Base-by-base conservation (phyloP, 2,113 vertebrate genomes). In the Oceanodroma tethys region DNA sequence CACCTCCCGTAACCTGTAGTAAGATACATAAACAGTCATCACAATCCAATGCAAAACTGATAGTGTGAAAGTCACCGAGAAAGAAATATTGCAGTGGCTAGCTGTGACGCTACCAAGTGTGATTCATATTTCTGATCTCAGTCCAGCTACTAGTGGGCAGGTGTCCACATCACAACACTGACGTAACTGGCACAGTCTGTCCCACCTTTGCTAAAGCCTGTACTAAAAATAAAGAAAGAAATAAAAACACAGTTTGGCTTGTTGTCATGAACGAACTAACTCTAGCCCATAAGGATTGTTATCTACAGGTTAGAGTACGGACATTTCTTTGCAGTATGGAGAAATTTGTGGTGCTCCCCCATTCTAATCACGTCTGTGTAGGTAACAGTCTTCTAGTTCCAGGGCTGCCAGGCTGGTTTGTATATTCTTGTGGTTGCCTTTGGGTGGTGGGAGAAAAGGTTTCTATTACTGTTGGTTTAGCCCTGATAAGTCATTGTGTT, bases 101-200 rank as follows among this genome's bases (percentile, higher is more conserved):
- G 83, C 70, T 72, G 59, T 91, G 87, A 95, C 36, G 0, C 70
- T 90, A 84, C 83, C 22, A 34, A 94, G 84, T 47, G 40, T 79
- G 86, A 96, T 95, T 97, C 70, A 47, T 75, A 32, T 93, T 96
- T 82, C 95, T 95, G 86, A 94, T 85, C 94, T 90, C 78, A 25
- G 84, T 91, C 95, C 93, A 95, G 75, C 74, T 96, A 79, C 94
- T 76, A 85, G 53, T 94, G 94, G 56, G 94, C 93, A 89, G 88
- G 76, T 95, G 88, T 95, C 91, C 92, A 90, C 81, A 90, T 48
- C 86, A 72, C 89, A 95, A 30, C 83, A 13, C 73, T 93, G 93
- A 92, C 9, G 32, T 92, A 72, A 66, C 66, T 93, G 86, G 53
- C 53, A 81, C 86, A 70, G 88, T 72, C 58, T 92, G 62, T 91